phyloP scores from a whole-genome alignment of 2,888 invertebrate species.

The Sesia apiformis region DNA sequence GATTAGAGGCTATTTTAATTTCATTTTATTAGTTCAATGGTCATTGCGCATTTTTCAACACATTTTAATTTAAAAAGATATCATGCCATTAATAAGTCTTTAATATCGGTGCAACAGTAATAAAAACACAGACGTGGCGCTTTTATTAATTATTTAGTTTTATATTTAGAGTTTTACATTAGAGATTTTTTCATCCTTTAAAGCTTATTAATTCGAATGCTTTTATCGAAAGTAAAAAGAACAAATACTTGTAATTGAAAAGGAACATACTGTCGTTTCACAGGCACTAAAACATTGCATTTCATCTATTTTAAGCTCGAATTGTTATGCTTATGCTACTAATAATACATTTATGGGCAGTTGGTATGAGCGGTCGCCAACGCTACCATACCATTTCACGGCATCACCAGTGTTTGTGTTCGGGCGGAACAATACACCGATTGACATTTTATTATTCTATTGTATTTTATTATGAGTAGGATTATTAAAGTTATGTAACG shows the following conservation, averaged over 20 bases:
- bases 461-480: constrained; percentile 13
- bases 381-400: constrained; percentile 3
- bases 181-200: neutral
- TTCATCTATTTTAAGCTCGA: constrained; percentile 37
- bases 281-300: constrained; percentile 17
- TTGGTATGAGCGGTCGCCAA: constrained; percentile 14
- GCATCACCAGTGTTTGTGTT: constrained; percentile 15
- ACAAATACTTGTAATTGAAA: too few relatives aligned
- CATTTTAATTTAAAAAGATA: neutral
- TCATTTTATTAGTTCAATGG: neutral
- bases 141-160: neutral
- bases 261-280: neutral
- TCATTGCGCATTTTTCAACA: neutral
- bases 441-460: constrained; percentile 36
- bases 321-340: constrained; percentile 49
- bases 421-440: constrained; percentile 46
- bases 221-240: neutral
- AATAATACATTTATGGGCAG: constrained; percentile 38
- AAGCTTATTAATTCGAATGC: neutral
- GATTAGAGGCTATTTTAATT: neutral
- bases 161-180: neutral
- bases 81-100: neutral
- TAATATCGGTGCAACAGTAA: neutral
- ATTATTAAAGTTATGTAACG: neutral
- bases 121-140: neutral